Percentiles rank a stretch among this genome's conserved stretches.
Evolutionary conservation across 2,888 invertebrate species (phyloP).

Genomic region (Parelbella ahira): DNA sequence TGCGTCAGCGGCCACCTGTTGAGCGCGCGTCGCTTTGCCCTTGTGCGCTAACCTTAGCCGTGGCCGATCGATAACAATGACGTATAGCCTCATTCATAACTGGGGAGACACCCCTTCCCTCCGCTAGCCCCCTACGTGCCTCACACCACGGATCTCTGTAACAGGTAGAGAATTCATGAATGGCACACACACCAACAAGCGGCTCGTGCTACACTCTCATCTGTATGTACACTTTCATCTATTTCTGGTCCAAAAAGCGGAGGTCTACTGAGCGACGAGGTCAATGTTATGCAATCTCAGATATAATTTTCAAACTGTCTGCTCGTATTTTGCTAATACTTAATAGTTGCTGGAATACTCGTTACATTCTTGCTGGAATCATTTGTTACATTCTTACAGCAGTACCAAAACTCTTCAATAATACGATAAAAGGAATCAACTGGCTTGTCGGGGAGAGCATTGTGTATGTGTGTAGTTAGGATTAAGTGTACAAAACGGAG

Average conservation of each 20-base stretch:
- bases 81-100: constrained; percentile 78
- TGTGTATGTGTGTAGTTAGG: constrained; percentile 1
- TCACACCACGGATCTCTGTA: constrained; percentile 37
- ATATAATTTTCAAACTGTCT: background rate
- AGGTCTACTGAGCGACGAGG: background rate
- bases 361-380: too few species aligned
- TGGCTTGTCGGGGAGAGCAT: too few species aligned
- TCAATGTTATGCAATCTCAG: background rate
- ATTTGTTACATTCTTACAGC: too few species aligned
- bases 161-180: constrained; percentile 60
- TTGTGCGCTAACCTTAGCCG: constrained; percentile 65
- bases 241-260: constrained; percentile 5
- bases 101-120: constrained; percentile 50
- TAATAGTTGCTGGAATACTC: too few species aligned
- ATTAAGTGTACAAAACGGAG: constrained; percentile 19
- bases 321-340: too few species aligned
- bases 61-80: constrained; percentile 68
- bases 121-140: constrained; percentile 37
- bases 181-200: constrained; percentile 50
- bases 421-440: too few species aligned
- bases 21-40: constrained; percentile 54
- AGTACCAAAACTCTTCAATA: too few species aligned
- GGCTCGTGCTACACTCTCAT: constrained; percentile 6
- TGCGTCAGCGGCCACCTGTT: constrained; percentile 74
- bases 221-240: constrained; percentile 2